Base-by-base conservation (phyloP, 2,888 invertebrate species). In the Liodrosophila aerea region DNA sequence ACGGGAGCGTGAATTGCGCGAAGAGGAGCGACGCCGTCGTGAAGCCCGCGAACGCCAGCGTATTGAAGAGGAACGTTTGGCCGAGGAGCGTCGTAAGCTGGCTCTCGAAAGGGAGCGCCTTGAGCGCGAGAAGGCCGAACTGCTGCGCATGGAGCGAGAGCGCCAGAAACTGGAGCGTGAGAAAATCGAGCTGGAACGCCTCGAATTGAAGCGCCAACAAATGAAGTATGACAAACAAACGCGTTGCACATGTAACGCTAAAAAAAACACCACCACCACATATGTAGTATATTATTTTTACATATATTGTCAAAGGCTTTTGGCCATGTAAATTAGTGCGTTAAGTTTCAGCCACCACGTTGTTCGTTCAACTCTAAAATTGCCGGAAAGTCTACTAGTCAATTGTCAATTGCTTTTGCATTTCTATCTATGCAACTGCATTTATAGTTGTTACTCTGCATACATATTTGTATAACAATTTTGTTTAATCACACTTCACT, bases 111-210 rank as follows among this genome's bases (percentile, higher is more conserved):
- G 96, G 15, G 97, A 97, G 82, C 94, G 94, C 74, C 93, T 97
- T 50, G 98, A 98, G 87, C 93, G 95, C 2, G 97, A 97, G 87
- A 96, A 96, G 89, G 94, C 95, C 11, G 97, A 97, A 87, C 89
- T 97, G 16, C 91, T 97, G 71, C 93, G 95, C 47, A 89, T 97
- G 68, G 96, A 97, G 88, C 92, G 96, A 11, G 97, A 97, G 88
- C 92, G 96, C 44, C 96, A 96, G 86, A 93, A 95, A 70, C 87
- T 94, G 64, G 94, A 94, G 85, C 91, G 95, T 11, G 95, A 95
- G 80, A 94, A 94, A 85, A 88, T 94, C 50, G 94, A 94, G 85
- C 90, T 94, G 75, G 97, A 97, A 87, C 93, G 96, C 77, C 92
- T 97, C 76, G 97, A 97, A 86, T 90, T 97, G 57, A 94, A 96